These are phyloP conservation scores for Acropternis orthonyx DNA, from an alignment of 2,797 vertebrate genomes.

Conservation along the genomic window DNA sequence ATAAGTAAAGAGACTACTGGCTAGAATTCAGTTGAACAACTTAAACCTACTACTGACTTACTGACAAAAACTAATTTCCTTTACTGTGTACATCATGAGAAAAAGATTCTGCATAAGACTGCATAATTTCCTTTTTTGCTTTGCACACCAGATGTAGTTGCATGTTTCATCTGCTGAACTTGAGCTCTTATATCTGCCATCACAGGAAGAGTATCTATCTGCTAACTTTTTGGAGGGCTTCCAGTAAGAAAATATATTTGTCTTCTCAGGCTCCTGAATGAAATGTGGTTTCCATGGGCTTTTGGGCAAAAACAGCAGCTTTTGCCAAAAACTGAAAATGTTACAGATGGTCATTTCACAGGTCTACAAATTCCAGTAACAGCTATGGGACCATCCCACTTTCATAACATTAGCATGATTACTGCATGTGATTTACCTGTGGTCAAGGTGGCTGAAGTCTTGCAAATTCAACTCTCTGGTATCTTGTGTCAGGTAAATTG, in stretches of 20 bases:
- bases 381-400: neutral
- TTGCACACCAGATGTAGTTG: conserved; percentile 19
- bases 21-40: conserved; percentile 13
- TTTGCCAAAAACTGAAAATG: neutral
- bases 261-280: neutral
- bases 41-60: conserved; percentile 8
- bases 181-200: neutral
- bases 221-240: conserved; percentile 13
- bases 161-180: conserved; percentile 16
- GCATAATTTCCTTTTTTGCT: neutral
- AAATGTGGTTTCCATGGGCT: neutral
- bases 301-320: neutral
- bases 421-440: conserved; percentile 79
- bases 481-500: conserved; percentile 97
- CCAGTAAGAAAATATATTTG: conserved; percentile 21
- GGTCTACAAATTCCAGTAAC: neutral
- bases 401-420: neutral
- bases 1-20: neutral
- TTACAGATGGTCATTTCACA: neutral
- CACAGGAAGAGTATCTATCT: neutral
- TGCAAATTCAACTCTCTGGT: conserved; percentile 93
- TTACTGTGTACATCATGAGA: neutral
- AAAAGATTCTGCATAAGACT: conserved; percentile 2
- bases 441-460: conserved; percentile 96
- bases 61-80: conserved; percentile 21